These are phyloP conservation scores for Phytoseiulus persimilis DNA, from an alignment of 2,888 invertebrate genomes.

Conservation along the genomic window DNA sequence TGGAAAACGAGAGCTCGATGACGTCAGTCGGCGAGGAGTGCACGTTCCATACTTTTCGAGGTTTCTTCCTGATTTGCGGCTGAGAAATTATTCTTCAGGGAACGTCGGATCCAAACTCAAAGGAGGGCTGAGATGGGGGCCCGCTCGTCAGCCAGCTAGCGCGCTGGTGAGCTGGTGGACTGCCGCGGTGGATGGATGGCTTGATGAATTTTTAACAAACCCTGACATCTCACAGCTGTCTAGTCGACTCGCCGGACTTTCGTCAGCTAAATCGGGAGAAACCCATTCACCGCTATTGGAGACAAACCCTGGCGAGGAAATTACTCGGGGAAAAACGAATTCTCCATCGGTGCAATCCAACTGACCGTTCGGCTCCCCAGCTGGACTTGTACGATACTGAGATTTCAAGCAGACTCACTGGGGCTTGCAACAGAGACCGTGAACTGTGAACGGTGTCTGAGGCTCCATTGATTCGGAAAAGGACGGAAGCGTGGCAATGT, in stretches of 20 bases:
- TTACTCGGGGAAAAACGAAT: not conserved
- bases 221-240: not conserved
- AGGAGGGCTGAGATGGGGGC: not conserved
- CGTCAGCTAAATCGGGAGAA: not conserved
- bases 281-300: not conserved
- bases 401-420: no score
- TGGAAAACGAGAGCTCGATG: not conserved
- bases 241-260: not conserved
- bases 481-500: no score
- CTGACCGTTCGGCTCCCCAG: not conserved
- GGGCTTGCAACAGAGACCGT: no score
- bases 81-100: not conserved
- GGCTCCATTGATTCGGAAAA: no score
- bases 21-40: not conserved
- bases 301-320: not conserved
- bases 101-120: not conserved
- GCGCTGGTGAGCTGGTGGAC: no score
- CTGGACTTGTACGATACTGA: no score
- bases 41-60: not conserved
- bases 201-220: not conserved
- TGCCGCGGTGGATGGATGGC: not conserved
- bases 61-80: not conserved
- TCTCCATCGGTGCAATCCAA: not conserved
- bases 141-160: not conserved
- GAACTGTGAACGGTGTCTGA: no score